Evolutionary conservation across 2,113 vertebrate genomes (phyloP), one percentile per base, ranked within the genome.

Genomic region (Misgurnus mizolepis): DNA sequence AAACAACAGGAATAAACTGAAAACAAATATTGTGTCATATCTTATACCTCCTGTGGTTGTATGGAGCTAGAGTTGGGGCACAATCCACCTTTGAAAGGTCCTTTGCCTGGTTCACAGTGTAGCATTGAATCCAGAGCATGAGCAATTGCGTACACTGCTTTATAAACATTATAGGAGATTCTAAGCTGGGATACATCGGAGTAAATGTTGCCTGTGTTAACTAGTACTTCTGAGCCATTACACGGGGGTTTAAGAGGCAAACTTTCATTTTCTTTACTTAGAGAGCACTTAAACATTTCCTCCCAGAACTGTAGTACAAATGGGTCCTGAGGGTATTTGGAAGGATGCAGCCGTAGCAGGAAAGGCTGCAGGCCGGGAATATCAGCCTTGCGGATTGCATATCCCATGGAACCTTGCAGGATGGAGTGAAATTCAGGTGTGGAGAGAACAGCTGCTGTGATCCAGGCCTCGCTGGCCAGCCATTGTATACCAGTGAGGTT

Each of bases 141-240:
- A 12, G 67, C 91, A 49, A 93, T 86, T 4, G 92, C 90, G 34
- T 94, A 94, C 18, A 93, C 92, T 3, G 92, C 91, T 67, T 94
- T 94, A 72, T 94, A 94, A 18, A 94, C 93, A 50, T 94, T 94
- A 81, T 94, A 94, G 7, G 94, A 93, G 84, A 94, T 93, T 73
- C 93, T 92, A 15, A 94, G 86, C 75, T 93, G 91, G 41, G 92
- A 91, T 17, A 93, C 92, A 79, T 94, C 93, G 39, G 91, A 90
- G 83, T 92, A 94, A 40, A 93, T 91, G 83, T 91, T 94, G 2
- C 62, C 76, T 40, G 89, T 85, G 40, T 5, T 89, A 4, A 70
- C 22, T n/a, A 94, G 80, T 5, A 91, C 80, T 79, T 94, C 93
- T n/a, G 83, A 79, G 40, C 93, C 93, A 68, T 90, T 87, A 78